Conservation (phyloP, 2,113 vertebrate species). For the Scartelaos histophorus region DNA sequence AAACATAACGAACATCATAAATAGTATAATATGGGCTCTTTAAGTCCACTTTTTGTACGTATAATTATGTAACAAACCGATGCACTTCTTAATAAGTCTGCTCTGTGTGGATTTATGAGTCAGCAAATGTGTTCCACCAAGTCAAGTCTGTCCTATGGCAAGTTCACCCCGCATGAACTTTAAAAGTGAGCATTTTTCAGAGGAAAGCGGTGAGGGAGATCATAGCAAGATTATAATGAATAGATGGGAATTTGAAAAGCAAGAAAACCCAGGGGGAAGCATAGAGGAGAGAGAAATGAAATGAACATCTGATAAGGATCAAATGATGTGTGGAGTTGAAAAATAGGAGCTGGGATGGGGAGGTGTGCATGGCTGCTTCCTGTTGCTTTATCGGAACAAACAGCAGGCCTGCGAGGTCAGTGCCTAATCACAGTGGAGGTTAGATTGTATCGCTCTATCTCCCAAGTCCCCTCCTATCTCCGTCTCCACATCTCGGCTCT, state of each 20-base stretch:
- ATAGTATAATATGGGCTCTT: too few species aligned
- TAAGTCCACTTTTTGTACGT: too few species aligned
- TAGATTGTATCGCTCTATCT: conserved; percentile 60
- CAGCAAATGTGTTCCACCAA: conserved; percentile 15
- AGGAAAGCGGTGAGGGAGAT: conserved; percentile 29
- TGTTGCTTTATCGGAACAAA: conserved; percentile 56
- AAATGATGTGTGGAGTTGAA: conserved; percentile 53
- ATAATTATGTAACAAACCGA: background rate
- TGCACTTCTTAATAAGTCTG: background rate
- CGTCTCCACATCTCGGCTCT: conserved; percentile 47
- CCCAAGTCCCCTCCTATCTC: conserved; percentile 6
- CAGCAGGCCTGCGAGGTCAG: conserved; percentile 59
- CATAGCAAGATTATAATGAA: conserved; percentile 34
- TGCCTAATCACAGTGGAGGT: conserved; percentile 65
- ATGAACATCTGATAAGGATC: conserved; percentile 55
- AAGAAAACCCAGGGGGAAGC: conserved; percentile 26
- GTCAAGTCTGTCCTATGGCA: conserved; percentile 3
- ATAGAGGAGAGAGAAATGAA: conserved; percentile 40
- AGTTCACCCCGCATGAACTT: conserved; percentile 27
- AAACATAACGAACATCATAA: too few species aligned
- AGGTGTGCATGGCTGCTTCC: conserved; percentile 23
- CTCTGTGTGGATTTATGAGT: conserved; percentile 11
- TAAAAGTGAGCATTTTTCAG: conserved; percentile 30
- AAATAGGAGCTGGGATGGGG: conserved; percentile 22
- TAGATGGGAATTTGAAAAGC: conserved; percentile 34